Conservation (phyloP, 2,797 vertebrate genomes). For the Hippopotamyrus pictus region DNA sequence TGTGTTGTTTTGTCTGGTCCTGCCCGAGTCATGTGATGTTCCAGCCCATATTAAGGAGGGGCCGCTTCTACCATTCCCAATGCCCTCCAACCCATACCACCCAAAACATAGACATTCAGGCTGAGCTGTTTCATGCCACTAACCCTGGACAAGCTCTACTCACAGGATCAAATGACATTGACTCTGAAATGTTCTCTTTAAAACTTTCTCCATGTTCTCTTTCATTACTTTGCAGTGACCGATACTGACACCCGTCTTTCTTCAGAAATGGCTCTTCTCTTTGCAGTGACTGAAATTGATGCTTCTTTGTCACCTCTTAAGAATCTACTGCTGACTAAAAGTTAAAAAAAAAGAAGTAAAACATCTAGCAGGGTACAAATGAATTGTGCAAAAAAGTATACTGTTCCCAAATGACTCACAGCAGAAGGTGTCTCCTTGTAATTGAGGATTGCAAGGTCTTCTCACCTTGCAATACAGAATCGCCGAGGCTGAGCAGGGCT, state of each 20-base stretch:
- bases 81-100: not conserved
- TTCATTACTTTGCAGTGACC: not conserved
- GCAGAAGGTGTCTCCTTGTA: not conserved
- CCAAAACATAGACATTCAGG: not conserved
- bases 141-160: not conserved
- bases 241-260: not conserved
- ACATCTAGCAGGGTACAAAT: not conserved
- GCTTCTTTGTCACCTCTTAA: not conserved
- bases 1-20: constrained; percentile 13
- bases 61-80: not conserved
- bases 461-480: not conserved
- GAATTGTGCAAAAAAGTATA: not conserved
- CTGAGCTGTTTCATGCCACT: not conserved
- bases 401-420: not conserved
- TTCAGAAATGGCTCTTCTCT: not conserved
- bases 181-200: not conserved
- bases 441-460: not conserved
- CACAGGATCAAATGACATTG: not conserved
- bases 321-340: not conserved
- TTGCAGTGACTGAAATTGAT: not conserved
- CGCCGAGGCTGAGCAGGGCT: not conserved
- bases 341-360: not conserved
- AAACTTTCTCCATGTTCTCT: not conserved
- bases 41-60: not conserved
- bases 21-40: not conserved